Evolutionary conservation across 2,797 vertebrate genomes (phyloP), one percentile per base, ranked within the genome.

Genomic region (Eupleurogrammus muticus): DNA sequence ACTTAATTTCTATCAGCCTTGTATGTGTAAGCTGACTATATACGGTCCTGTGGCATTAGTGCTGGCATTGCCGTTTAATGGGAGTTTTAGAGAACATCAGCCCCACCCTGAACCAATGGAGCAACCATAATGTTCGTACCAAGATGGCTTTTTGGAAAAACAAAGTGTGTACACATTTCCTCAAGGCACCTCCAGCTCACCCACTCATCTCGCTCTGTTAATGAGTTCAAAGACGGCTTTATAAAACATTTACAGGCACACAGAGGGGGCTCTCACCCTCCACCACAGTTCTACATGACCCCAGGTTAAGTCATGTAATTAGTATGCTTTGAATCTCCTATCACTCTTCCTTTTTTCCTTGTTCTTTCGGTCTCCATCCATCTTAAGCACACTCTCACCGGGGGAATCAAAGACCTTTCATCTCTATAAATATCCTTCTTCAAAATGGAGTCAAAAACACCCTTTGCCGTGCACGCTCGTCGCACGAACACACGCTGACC

Each of bases 221-320:
- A 87, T 76, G 68, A 87, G 84, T 91, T 93, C 86, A 91, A 90
- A 87, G 76, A 81, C 66, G 70, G 81, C 79, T 76, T 90, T 84
- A 91, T 92, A 81, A 93, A 93, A 91, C 85, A 94, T 93, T 92
- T 88, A 91, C 88, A 86, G 81, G 63, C 70, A 35, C 80, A 69
- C 61, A 54, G 81, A 65, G 65, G 59, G 66, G 75, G 81, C 76
- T 81, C 65, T 85, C 47, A 9, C 69, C 49, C 79, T 77, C 67
- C 66, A 63, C n/a, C 65, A 61, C 47, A 69, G 53, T 68, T 79
- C 74, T 58, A 69, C 65, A 82, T 78, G 87, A 92, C 91, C 89
- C 40, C 73, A 70, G 90, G 90, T 93, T 92, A 89, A 92, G 89
- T 90, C 64, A 86, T 77, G 76, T 87, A 84, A 91, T 91, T 91